Base-by-base conservation (phyloP, 2,797 vertebrate species). In the Brotula barbata region DNA sequence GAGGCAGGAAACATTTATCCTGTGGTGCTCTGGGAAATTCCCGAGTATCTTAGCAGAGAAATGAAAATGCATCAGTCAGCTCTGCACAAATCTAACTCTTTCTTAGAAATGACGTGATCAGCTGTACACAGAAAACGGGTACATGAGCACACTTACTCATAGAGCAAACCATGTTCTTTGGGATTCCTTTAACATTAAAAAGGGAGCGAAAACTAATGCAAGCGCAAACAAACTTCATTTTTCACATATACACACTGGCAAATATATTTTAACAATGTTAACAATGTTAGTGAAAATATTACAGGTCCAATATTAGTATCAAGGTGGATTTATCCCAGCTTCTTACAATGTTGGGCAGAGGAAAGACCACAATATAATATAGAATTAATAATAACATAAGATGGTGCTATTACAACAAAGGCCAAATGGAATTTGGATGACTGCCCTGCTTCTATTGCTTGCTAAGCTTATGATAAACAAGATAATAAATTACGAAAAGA, bases 21-120 rank as follows among this genome's bases (percentile, higher is more conserved):
- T 64, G 73, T 53, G 71, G 77, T 70, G 71, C 74, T 80, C 77
- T 81, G 76, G 75, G 82, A 84, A 86, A 80, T 73, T 80, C 78
- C 62, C 61, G 10, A 7, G 73, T 67, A 74, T 79, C 74, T 48
- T 7, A 52, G 28, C 2, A 16, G 25, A 28, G 51, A 67, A 55
- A 78, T 59, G 50, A 77, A 73, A 85, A 75, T 28, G 43, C 57
- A 75, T 65, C 76, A 69, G 69, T 73, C 51, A 63, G 47, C 41
- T 37, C 40, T 15, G 54, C 22, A 48, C 43, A 49, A 51, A 68
- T 65, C 63, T 21, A n/a, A n/a, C 44, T 21, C 48, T 68, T 71
- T 68, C 71, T 78, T 55, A 56, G 77, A 76, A 80, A 74, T 45
- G 59, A 66, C 64, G 64, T 42, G 41, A 70, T 71, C 54, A 22